Evolutionary conservation across 2,113 vertebrate species (phyloP), one percentile per base, ranked within the genome.

Genomic region (Chaetorhynchus papuensis): DNA sequence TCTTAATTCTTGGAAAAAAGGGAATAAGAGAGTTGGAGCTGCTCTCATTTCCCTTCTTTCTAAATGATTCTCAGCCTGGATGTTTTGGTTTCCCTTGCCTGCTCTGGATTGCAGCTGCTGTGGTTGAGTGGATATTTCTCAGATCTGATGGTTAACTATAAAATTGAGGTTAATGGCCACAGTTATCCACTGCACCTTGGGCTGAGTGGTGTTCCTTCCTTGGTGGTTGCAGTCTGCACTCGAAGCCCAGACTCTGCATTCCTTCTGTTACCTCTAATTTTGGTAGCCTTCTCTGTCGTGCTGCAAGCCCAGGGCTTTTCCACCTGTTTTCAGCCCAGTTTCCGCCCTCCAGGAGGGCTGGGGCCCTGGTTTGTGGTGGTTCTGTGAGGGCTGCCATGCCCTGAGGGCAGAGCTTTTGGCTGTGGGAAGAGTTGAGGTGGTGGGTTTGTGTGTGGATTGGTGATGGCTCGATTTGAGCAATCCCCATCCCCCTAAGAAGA

Each of bases 271-370:
- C 27, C 33, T 75, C 57, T 90, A 18, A 42, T 75, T 92, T 74
- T 64, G 28, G 37, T 59, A 74, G 60, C 12, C 26, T 65, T 47
- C 24, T 52, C 24, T 47, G 57, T 33, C 2, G 7, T 68, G 5
- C 71, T 92, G 39, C 22, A 63, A 52, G 71, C 42, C 59, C 17
- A 30, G 41, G 35, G 30, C 44, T 81, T 70, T 86, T 42, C n/a
- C 28, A 28, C 22, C 15, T 44, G 21, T 7, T 80, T 77, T 41
- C 24, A 41, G 2, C n/a, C 2, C 4, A 9, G 1, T 39, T 91
- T 76, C 57, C 60, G 19, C 10, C 19, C 59, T 33, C 11, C 0
- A 0, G 9, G 30, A n/a, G 53, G 4, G 8, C 23, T 31, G 49
- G 66, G 42, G 10, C 8, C 12, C 7, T 28, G 8, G 18, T 63